Evolutionary conservation across 2,888 invertebrate species (phyloP).

Genomic region (Leptinotarsa tumamoca): DNA sequence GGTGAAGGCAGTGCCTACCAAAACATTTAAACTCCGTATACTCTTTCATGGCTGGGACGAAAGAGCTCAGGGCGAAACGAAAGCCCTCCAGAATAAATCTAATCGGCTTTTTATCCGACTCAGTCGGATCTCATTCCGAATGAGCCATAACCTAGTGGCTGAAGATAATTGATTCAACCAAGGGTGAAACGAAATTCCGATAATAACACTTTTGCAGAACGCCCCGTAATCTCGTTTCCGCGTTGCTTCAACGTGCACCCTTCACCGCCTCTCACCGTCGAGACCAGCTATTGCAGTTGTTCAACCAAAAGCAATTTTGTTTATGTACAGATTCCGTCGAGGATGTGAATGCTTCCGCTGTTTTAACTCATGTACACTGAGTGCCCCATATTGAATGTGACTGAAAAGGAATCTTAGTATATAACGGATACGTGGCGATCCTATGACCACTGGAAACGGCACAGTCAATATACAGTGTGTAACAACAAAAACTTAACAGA

Average conservation of each 20-base stretch:
- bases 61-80: not conserved
- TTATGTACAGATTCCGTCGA: not conserved
- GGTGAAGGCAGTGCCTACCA: not conserved
- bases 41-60: not conserved
- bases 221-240: slow-evolving; percentile 28
- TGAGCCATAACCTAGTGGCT: not conserved
- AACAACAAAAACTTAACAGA: too few species aligned
- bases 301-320: slow-evolving; percentile 28
- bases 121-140: slow-evolving; percentile 1
- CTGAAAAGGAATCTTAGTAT: too few species aligned
- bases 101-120: slow-evolving; percentile 3
- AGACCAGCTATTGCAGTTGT: slow-evolving; percentile 24
- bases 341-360: not conserved
- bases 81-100: not conserved
- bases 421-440: too few species aligned
- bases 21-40: not conserved
- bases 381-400: not conserved
- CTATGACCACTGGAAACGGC: too few species aligned
- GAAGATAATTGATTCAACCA: slow-evolving; percentile 33
- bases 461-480: too few species aligned
- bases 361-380: not conserved
- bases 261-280: not conserved
- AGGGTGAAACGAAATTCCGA: slow-evolving; percentile 33
- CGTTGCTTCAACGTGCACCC: slow-evolving; percentile 13
- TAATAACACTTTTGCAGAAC: slow-evolving; percentile 31